Evolutionary conservation across 2,888 invertebrate species (phyloP).

Genomic region (Argynnis bischoffii): DNA sequence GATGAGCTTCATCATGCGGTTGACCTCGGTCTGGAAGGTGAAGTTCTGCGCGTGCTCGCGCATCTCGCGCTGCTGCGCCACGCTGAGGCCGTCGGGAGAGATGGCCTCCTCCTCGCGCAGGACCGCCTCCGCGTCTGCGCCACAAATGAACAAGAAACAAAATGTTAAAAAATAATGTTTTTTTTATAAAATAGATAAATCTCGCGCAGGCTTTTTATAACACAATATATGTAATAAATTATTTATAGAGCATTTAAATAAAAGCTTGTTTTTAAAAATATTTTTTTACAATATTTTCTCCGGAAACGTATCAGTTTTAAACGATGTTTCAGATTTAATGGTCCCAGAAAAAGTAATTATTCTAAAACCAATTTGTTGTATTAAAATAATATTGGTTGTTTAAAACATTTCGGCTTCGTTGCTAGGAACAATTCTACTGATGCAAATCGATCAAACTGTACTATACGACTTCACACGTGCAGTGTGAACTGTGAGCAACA

Average conservation of each 20-base stretch:
- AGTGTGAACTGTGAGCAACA: too few species aligned
- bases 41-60: conserved; percentile 94
- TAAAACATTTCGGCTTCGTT: background rate
- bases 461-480: too few species aligned
- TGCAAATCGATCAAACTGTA: conserved; percentile 13
- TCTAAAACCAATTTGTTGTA: background rate
- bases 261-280: too few species aligned
- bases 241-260: too few species aligned
- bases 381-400: conserved; percentile 1
- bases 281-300: too few species aligned
- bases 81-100: conserved; percentile 96
- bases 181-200: too few species aligned
- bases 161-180: background rate
- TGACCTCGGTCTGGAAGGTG: conserved; percentile 98
- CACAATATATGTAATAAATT: too few species aligned
- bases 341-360: too few species aligned
- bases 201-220: too few species aligned
- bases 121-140: conserved; percentile 93
- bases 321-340: too few species aligned
- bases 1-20: conserved; percentile 99
- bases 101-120: conserved; percentile 98
- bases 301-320: too few species aligned
- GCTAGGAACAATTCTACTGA: conserved; percentile 4
- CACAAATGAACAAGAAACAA: too few species aligned
- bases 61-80: conserved; percentile 95